phyloP scores from a whole-genome alignment of 2,113 vertebrate species.

The Semnornis frantzii region DNA sequence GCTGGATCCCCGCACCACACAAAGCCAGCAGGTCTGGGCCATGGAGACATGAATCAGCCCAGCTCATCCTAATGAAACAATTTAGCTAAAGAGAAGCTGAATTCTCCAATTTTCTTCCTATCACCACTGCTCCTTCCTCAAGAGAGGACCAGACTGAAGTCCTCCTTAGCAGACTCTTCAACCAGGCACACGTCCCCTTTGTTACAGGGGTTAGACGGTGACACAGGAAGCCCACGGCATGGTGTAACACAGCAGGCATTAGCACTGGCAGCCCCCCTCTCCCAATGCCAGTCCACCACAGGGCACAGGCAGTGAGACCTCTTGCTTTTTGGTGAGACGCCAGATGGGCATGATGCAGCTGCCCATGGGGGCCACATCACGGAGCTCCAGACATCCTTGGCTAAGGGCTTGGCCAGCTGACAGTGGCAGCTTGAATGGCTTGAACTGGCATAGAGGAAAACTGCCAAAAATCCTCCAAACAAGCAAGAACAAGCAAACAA shows the following conservation, averaged over 20 bases:
- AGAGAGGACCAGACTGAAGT: rapidly evolving
- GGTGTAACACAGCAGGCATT: neutral
- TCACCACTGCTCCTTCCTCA: neutral
- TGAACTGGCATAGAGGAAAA: conserved; percentile 45
- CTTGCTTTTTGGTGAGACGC: neutral
- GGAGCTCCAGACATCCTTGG: neutral
- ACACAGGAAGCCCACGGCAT: rapidly evolving
- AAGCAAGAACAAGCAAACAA: conserved; percentile 43
- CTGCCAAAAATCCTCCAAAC: conserved; percentile 44
- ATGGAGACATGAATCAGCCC: rapidly evolving
- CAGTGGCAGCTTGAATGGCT: conserved; percentile 34
- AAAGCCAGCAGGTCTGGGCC: neutral
- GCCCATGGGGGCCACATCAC: neutral
- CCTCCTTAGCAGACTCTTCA: rapidly evolving
- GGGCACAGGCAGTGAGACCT: neutral
- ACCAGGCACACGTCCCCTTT: neutral
- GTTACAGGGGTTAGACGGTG: rapidly evolving
- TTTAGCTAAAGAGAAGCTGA: neutral
- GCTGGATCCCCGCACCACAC: neutral
- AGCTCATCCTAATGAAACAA: neutral
- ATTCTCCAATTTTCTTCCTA: neutral
- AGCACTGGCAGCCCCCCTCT: neutral
- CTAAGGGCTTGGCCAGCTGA: conserved; percentile 37
- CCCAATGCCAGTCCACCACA: rapidly evolving
- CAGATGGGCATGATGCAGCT: neutral